Evolutionary conservation across 1,140 invertebrate genomes (phyloP).

Genomic region (Drosophila rhopaloa): DNA sequence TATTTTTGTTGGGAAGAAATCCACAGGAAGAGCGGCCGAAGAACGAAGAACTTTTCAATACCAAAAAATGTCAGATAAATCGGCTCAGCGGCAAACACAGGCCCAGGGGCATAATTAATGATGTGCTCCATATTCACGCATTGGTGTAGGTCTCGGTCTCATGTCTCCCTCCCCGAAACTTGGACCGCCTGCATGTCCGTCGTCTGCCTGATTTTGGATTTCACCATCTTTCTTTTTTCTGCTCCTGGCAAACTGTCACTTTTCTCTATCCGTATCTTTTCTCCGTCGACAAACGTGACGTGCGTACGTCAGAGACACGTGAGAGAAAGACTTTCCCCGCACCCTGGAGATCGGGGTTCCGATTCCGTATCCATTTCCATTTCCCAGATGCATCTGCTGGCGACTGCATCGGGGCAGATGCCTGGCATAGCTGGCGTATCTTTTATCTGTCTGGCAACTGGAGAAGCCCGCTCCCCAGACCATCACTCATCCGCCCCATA

Average conservation of each 20-base stretch:
- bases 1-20: conserved; percentile 69
- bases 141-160: conserved; percentile 83
- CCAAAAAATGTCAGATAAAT: conserved; percentile 77
- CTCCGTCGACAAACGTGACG: conserved; percentile 55
- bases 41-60: conserved; percentile 71
- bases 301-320: conserved; percentile 53
- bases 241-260: conserved; percentile 75
- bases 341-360: conserved; percentile 48
- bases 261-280: conserved; percentile 55
- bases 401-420: conserved; percentile 42
- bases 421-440: conserved; percentile 25
- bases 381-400: conserved; percentile 66
- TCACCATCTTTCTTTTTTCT: conserved; percentile 56
- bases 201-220: conserved; percentile 58
- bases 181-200: conserved; percentile 67
- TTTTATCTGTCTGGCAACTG: conserved; percentile 41
- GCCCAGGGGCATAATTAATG: conserved; percentile 79
- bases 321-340: conserved; percentile 74
- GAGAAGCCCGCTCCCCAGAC: conserved; percentile 28
- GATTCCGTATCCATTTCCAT: conserved; percentile 22
- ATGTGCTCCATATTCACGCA: conserved; percentile 82
- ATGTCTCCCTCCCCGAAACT: conserved; percentile 22
- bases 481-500: conserved; percentile 48
- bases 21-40: conserved; percentile 68
- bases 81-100: conserved; percentile 55